Evolutionary conservation across 2,797 vertebrate genomes (phyloP), one percentile per base, ranked within the genome.

Genomic region (Poecilia wingei): DNA sequence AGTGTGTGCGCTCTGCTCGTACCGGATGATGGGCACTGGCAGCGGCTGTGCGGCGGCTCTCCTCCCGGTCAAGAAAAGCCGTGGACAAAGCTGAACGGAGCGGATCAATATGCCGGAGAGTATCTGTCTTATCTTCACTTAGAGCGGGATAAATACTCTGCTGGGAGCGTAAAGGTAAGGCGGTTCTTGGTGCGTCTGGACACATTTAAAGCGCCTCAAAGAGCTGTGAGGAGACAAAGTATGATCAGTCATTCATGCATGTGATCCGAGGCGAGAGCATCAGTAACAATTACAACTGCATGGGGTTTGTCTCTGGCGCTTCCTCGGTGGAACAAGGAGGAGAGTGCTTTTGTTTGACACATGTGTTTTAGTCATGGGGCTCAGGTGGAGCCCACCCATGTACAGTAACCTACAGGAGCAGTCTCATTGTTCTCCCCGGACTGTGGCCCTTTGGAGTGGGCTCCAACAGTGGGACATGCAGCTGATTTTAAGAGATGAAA

Each of bases 351-450:
- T 61, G 51, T 91, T 79, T 84, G 78, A 72, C 80, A 85, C 28
- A 51, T 83, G 85, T 85, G 55, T 70, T 70, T 45, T 47, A 28
- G 78, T 66, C 75, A 18, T 45, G 51, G 81, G 76, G 81, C 72
- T 86, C 91, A 90, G 93, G 90, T 93, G 91, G 89, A 91, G 87
- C 71, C 88, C 93, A 93, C 87, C 90, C 93, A 90, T 87, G 53
- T 87, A 92, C 88, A 88, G 91, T 82, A 83, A 80, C 77, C 73
- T 77, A 87, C 82, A 81, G 89, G 74, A 77, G 88, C 89, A 61
- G 86, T 88, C 86, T 94, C 94, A 95, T 95, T 95, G 94, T 95
- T 95, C 94, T 94, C 91, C 83, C 82, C 79, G 82, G 86, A 82
- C 85, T 87, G 79, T 85, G 86, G 89, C 90, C 81, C 86, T 81